phyloP scores from a whole-genome alignment of 2,113 vertebrate species.

The Cynopterus brachyotis region DNA sequence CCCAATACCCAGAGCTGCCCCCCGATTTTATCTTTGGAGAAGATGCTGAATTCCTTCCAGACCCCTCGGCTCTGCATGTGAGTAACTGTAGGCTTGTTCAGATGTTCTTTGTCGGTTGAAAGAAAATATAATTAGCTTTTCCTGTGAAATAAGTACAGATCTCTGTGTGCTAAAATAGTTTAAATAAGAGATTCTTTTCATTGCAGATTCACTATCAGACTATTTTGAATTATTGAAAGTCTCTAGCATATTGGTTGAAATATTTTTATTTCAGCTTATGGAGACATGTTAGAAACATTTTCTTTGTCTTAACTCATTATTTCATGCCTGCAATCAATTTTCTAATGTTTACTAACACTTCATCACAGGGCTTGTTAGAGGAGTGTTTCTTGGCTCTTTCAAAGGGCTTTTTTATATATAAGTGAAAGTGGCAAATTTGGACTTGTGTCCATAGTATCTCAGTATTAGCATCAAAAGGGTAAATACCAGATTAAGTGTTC shows the following conservation, averaged over 20 bases:
- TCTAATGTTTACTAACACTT: constrained; percentile 45
- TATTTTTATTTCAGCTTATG: constrained; percentile 46
- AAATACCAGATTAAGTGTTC: constrained; percentile 12
- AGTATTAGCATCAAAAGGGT: constrained; percentile 18
- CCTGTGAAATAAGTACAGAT: not conserved
- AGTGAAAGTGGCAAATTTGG: constrained; percentile 66
- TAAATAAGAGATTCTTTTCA: constrained; percentile 22
- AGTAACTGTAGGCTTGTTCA: constrained; percentile 77
- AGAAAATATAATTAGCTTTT: constrained; percentile 44
- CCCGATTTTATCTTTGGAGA: constrained; percentile 99
- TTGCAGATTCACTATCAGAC: not conserved
- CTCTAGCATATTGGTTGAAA: constrained; percentile 1
- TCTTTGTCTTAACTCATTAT: constrained; percentile 45
- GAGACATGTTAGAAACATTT: constrained; percentile 59
- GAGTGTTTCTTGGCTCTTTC: constrained; percentile 28
- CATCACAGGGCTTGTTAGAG: constrained; percentile 20
- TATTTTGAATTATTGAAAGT: constrained; percentile 42
- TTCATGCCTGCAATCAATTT: constrained; percentile 58
- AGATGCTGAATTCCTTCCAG: constrained; percentile 96
- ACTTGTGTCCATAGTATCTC: constrained; percentile 18
- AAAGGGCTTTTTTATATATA: not conserved
- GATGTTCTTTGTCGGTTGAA: constrained; percentile 31
- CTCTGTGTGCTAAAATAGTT: constrained; percentile 32
- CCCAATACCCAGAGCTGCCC: constrained; percentile 94
- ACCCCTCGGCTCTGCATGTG: constrained; percentile 94